A percentile compares a stretch with the other conserved stretches of the same genome.
Conservation (phyloP, 1,140 invertebrate genomes). For the Hydropsyche tenuis region DNA sequence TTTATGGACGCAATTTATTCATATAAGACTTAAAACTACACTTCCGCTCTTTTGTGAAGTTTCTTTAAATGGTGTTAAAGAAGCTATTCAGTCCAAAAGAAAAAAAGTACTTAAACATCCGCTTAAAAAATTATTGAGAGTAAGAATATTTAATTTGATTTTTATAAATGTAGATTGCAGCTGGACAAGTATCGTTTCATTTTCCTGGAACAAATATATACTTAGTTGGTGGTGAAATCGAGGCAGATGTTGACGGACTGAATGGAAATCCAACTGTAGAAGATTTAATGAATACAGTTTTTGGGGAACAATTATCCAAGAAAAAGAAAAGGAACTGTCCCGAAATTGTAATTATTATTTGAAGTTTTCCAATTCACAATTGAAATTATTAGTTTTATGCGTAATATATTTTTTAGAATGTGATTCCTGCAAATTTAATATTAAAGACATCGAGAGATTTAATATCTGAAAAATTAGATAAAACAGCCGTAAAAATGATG, state of each 20-base stretch:
- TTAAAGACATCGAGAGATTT: conserved; percentile 61
- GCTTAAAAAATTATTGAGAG: neutral
- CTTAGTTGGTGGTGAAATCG: conserved; percentile 64
- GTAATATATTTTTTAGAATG: conserved; percentile 55
- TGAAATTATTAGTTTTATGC: neutral
- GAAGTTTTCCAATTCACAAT: neutral
- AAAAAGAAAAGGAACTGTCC: conserved; percentile 60
- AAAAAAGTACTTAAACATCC: conserved; percentile 60
- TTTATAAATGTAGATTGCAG: conserved; percentile 62
- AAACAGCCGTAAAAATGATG: conserved; percentile 63
- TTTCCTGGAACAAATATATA: conserved; percentile 66
- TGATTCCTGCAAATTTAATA: conserved; percentile 59
- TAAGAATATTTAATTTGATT: conserved; percentile 6
- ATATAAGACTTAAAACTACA: conserved; percentile 66
- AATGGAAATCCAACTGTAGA: conserved; percentile 63
- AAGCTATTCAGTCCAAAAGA: conserved; percentile 63
- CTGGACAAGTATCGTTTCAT: conserved; percentile 70
- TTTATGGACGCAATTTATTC: conserved; percentile 70
- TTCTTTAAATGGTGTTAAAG: conserved; percentile 62
- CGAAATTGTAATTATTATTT: conserved; percentile 55
- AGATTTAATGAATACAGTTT: conserved; percentile 63
- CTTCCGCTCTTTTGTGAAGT: conserved; percentile 64
- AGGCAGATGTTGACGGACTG: conserved; percentile 62
- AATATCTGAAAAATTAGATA: conserved; percentile 59
- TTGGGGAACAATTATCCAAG: conserved; percentile 55